A percentile compares a stretch with the other conserved stretches of the same genome.
Conservation (phyloP, 1,140 invertebrate species). For the Protaetia brevitarsis region DNA sequence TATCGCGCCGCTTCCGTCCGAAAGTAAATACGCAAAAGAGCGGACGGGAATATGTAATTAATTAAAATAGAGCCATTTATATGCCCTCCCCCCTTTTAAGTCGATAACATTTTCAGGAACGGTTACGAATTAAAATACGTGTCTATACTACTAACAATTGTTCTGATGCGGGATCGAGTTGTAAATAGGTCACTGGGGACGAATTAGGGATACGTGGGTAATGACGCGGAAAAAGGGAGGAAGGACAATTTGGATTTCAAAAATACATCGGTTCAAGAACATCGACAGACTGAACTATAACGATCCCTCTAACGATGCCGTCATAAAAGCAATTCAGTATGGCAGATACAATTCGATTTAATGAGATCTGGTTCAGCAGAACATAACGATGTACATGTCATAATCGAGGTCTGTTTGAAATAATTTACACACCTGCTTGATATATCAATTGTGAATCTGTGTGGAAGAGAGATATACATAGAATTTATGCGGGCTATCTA, state of each 20-base stretch:
- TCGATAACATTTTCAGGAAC: background rate
- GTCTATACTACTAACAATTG: constrained; percentile 4
- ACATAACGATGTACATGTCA: no score
- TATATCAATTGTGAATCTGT: no score
- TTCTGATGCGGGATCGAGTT: background rate
- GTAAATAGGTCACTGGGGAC: constrained; percentile 2
- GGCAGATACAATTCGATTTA: no score
- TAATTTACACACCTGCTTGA: no score
- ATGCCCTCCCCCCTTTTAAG: constrained; percentile 7
- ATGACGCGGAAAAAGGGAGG: background rate
- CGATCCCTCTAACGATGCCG: no score
- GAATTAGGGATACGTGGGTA: background rate
- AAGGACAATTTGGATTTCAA: background rate
- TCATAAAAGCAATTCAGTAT: no score
- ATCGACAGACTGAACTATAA: no score
- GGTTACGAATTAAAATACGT: constrained; percentile 6
- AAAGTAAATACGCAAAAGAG: background rate
- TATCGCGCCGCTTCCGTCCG: background rate
- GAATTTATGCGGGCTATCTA: no score
- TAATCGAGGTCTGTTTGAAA: no score
- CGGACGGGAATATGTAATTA: background rate
- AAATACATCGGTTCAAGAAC: no score
- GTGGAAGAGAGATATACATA: no score
- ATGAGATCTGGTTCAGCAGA: no score
- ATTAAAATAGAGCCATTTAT: constrained; percentile 16